phyloP scores from a whole-genome alignment of 2,797 vertebrate species.

The Scolopax rusticola region DNA sequence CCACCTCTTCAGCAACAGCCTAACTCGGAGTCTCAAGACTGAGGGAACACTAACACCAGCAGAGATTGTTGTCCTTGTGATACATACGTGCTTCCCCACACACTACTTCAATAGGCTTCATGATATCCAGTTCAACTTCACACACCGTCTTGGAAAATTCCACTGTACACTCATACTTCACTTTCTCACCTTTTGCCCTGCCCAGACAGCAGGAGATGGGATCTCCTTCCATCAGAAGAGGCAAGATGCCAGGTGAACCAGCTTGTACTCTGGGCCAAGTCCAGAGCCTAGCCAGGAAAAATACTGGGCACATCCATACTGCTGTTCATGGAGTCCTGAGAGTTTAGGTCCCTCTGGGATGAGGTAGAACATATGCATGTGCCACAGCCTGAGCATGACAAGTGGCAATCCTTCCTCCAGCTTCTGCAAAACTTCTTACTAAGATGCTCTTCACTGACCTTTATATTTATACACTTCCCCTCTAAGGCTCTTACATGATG shows the following conservation, averaged over 20 bases:
- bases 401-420: not conserved
- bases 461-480: not conserved
- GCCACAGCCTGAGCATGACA: not conserved
- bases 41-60: not conserved
- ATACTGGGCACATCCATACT: not conserved
- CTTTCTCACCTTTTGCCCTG: not conserved
- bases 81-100: fast-evolving
- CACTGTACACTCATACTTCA: not conserved
- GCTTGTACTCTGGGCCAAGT: not conserved
- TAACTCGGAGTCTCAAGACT: not conserved
- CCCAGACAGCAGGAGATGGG: not conserved
- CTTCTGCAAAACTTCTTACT: not conserved
- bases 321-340: not conserved
- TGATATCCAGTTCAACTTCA: not conserved
- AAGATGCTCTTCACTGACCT: not conserved
- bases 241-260: not conserved
- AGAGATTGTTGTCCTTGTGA: fast-evolving
- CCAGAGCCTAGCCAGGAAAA: not conserved
- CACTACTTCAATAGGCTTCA: not conserved
- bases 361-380: fast-evolving
- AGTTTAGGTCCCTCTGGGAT: not conserved
- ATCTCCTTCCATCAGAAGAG: not conserved
- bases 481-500: not conserved
- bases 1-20: not conserved
- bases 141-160: not conserved